A percentile compares a stretch with the other conserved stretches of the same genome.
Conservation (phyloP, 2,888 invertebrate species). For the Serrognathus titanus region DNA sequence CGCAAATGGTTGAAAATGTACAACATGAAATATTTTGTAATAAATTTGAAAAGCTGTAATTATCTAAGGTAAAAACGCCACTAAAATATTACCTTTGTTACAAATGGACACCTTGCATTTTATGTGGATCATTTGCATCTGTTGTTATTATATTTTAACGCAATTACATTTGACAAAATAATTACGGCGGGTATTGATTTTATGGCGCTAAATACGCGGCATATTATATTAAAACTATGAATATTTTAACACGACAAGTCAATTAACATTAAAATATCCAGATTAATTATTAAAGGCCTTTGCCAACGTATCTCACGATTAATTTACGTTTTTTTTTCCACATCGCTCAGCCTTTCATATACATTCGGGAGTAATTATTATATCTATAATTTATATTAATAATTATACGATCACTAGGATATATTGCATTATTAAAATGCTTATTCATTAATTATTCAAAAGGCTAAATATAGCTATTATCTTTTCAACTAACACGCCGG, state of each 20-base stretch:
- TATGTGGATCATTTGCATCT: slow-evolving; percentile 20
- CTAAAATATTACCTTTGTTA: slow-evolving; percentile 25
- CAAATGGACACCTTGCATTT: slow-evolving; percentile 22
- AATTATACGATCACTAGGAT: not conserved
- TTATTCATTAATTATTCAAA: too few relatives aligned
- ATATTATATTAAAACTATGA: slow-evolving; percentile 26
- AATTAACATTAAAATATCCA: slow-evolving; percentile 28
- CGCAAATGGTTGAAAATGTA: slow-evolving; percentile 30
- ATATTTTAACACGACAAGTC: slow-evolving; percentile 28
- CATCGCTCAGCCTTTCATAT: too few relatives aligned
- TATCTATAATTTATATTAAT: not conserved
- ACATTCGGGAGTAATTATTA: too few relatives aligned
- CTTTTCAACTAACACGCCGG: too few relatives aligned
- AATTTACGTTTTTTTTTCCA: not conserved
- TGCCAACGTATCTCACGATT: slow-evolving; percentile 8
- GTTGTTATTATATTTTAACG: slow-evolving; percentile 26
- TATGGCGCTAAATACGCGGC: slow-evolving; percentile 23
- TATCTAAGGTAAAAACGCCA: slow-evolving; percentile 23
- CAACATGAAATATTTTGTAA: slow-evolving; percentile 30
- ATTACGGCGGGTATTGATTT: slow-evolving; percentile 27
- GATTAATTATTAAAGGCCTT: slow-evolving; percentile 26
- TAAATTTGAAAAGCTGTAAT: slow-evolving; percentile 34
- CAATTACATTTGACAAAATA: slow-evolving; percentile 31
- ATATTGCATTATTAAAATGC: too few relatives aligned
- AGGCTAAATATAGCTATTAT: too few relatives aligned